Evolutionary conservation across 2,113 vertebrate species (phyloP), one percentile per base, ranked within the genome.

Genomic region (Cyprinodon tularosa): DNA sequence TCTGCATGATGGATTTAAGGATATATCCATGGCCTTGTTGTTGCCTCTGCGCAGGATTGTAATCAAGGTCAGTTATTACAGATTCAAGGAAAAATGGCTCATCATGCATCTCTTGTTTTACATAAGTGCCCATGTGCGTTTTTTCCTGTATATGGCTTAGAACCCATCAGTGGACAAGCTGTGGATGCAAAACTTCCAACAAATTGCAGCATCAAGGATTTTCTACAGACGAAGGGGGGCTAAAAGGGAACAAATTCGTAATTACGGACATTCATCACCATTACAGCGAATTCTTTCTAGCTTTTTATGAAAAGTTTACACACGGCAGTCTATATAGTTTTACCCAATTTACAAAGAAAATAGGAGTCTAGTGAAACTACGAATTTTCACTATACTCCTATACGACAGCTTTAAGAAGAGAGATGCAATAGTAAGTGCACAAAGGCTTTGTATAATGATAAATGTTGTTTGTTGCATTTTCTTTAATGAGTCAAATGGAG

Each of bases 51-150:
- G 70, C 37, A 53, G 38, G 53, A 70, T 44, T 76, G 1, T 72
- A 70, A 85, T 80, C 82, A 86, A 90, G 88, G 84, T 86, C 86
- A 77, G 65, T 79, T 60, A 57, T 82, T 83, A 73, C 17, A 60
- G 80, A 88, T 85, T 86, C 84, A 82, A 85, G 84, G 82, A 57
- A 77, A 81, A 77, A 48, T 6, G 70, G 69, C 67, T 86, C 84
- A 77, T 81, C 82, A 63, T 3, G 76, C 57, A 15, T 64, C 60
- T 65, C 76, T 84, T 67, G 72, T 78, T 90, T 86, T 86, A 69
- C 79, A 84, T 82, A 83, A 69, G 57, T 75, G 72, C 75, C 60
- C 69, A 14, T 42, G 68, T 82, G 81, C 79, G 29, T 68, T 72
- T 76, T 29, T 5, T 71, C 81, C 65, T 53, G 77, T 66, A 66